These are phyloP conservation scores for Laupala kohalensis DNA, from an alignment of 1,140 invertebrate species.

Conservation along the genomic window DNA sequence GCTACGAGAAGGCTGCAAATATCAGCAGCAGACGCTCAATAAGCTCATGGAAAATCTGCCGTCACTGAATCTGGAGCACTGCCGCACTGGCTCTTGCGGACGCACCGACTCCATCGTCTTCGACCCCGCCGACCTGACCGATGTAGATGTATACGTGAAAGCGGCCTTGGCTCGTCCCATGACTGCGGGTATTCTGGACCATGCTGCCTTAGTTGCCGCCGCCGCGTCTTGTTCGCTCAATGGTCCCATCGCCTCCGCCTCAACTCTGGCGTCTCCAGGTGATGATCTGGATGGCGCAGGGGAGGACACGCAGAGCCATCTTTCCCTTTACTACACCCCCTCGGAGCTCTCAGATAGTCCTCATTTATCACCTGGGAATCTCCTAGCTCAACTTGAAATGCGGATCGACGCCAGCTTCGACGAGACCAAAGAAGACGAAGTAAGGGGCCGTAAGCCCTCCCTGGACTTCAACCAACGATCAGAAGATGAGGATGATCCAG, in stretches of 20 bases:
- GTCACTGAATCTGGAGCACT: conserved; percentile 85
- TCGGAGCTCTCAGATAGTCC: conserved; percentile 42
- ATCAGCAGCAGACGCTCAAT: conserved; percentile 85
- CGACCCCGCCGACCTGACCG: conserved; percentile 46
- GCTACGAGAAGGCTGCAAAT: conserved; percentile 84
- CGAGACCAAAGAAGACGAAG: conserved; percentile 3
- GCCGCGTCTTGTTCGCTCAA: not conserved
- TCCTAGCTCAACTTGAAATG: not conserved
- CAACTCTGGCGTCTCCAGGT: not conserved
- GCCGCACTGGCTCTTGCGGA: conserved; percentile 72
- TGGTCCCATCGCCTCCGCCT: conserved; percentile 36
- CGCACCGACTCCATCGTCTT: conserved; percentile 61
- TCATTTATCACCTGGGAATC: conserved; percentile 9
- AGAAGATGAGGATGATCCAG: not conserved
- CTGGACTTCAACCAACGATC: not conserved
- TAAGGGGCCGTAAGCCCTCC: not conserved
- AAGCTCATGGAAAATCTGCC: conserved; percentile 89
- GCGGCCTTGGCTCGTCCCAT: conserved; percentile 38
- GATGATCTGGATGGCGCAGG: conserved; percentile 47
- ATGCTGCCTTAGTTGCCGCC: not conserved
- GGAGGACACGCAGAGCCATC: conserved; percentile 46
- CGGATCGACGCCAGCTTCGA: not conserved
- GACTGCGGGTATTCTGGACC: conserved; percentile 20
- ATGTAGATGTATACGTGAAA: conserved; percentile 41
- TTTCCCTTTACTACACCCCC: conserved; percentile 66